These are phyloP conservation scores for Cephus pygmeus DNA, from an alignment of 2,888 invertebrate genomes.

Conservation along the genomic window DNA sequence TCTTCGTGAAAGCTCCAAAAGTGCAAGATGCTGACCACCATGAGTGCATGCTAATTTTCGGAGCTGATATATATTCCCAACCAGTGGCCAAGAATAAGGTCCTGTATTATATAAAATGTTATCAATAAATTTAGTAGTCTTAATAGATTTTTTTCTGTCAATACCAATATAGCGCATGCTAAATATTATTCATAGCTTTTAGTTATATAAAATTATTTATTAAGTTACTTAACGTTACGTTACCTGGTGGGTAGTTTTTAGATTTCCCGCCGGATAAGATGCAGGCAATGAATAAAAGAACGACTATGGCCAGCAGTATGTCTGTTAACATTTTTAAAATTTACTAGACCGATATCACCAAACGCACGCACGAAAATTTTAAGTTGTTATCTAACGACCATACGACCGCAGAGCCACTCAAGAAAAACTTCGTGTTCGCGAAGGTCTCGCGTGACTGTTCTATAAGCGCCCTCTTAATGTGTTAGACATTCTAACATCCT, in stretches of 20 bases:
- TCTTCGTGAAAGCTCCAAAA: constrained; percentile 44
- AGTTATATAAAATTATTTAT: not conserved
- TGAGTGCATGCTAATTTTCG: constrained; percentile 34
- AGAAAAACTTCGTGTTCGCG: not conserved
- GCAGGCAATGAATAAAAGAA: not conserved
- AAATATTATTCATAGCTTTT: not conserved
- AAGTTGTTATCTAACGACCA: not conserved
- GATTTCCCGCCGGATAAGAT: not conserved
- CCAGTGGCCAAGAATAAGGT: constrained; percentile 56
- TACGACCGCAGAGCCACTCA: not conserved
- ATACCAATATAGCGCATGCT: not conserved
- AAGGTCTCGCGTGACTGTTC: not conserved
- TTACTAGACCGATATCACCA: not conserved
- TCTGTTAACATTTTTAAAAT: not conserved
- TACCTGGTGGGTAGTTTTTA: constrained; percentile 17
- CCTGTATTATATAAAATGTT: constrained; percentile 34
- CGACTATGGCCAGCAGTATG: constrained; percentile 1
- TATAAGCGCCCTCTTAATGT: not conserved
- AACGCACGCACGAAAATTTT: not conserved
- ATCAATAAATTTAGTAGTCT: not conserved
- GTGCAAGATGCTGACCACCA: constrained; percentile 51
- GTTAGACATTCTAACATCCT: not conserved
- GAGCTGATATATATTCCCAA: constrained; percentile 48
- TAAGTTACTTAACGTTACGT: not conserved
- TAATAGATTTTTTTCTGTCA: not conserved